Percentiles rank a stretch among this genome's conserved stretches.
Evolutionary conservation across 2,888 invertebrate genomes (phyloP).

Genomic region (Sphaerophoria rueppellii): DNA sequence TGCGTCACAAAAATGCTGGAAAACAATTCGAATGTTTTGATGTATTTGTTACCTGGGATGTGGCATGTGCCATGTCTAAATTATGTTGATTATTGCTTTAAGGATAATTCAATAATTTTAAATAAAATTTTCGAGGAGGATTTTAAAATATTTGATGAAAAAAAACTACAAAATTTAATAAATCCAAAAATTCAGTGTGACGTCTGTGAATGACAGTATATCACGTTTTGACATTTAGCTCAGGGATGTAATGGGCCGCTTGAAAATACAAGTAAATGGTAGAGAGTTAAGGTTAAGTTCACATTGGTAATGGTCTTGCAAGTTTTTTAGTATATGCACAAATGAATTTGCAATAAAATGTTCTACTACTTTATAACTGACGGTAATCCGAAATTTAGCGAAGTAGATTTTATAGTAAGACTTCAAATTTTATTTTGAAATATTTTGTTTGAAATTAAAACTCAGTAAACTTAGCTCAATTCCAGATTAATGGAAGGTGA

Average conservation of each 20-base stretch:
- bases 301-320: background rate
- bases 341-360: too few relatives aligned
- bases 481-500: too few relatives aligned
- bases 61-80: conserved; percentile 79
- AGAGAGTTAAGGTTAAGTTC: background rate
- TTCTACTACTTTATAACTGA: too few relatives aligned
- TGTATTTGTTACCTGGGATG: conserved; percentile 78
- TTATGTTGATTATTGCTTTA: background rate
- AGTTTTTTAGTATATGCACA: too few relatives aligned
- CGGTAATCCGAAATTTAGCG: too few relatives aligned
- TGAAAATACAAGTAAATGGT: background rate
- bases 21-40: conserved; percentile 21
- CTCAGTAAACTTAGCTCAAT: too few relatives aligned
- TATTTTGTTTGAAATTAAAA: too few relatives aligned
- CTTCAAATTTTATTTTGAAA: too few relatives aligned
- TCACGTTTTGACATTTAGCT: conserved; percentile 59
- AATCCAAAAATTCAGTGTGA: conserved; percentile 26
- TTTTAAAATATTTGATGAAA: background rate
- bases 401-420: too few relatives aligned
- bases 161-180: conserved; percentile 16
- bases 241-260: conserved; percentile 6
- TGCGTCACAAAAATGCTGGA: conserved; percentile 78
- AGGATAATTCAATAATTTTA: conserved; percentile 4
- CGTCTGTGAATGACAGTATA: conserved; percentile 16
- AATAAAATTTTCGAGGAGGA: background rate